Evolutionary conservation across 2,888 invertebrate genomes (phyloP), one percentile per base, ranked within the genome.

Genomic region (Caenorhabditis afra): DNA sequence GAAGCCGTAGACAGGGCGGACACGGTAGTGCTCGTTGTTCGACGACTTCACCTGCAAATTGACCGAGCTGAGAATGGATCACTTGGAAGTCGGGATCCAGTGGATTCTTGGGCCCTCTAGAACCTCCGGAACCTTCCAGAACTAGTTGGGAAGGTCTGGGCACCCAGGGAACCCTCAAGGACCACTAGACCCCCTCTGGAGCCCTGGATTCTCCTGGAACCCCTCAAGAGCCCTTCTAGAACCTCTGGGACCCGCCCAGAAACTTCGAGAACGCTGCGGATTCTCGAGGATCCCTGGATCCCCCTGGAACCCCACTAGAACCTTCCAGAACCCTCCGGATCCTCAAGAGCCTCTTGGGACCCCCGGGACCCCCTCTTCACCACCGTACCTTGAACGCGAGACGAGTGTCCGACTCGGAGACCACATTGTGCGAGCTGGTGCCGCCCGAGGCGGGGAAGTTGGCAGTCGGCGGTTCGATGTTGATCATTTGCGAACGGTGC

Each of bases 21-120:
- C 86, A 12, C 85, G 82, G 68, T 86, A 87, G 65, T 85, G 76
- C 7, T 87, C 85, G 64, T 86, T 87, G 81, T 87, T 87, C 11
- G 83, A 83, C 10, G 79, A 75, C 67, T 81, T 84, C 44, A 85
- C 81, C 81, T 83, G 57, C 12, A 74, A 62, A 5, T 7, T n/a
- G 47, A 47, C n/a, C 11, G 47, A 12, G n/a, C 14, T 18, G n/a
- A 47, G 47, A 47, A 47, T n/a, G n/a, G n/a, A n/a, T 2, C 79
- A 71, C 37, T 75, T 80, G 22, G 20, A n/a, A n/a, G 49, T 16
- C 52, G 79, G 39, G 41, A n/a, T n/a, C n/a, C n/a, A 76, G 57
- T 20, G 14, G 11, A 4, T 11, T 41, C 11, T 11, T 41, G 3
- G 41, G 41, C 41, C 29, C 7, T 29, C 7, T 66, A 8, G 64